Base-by-base conservation (phyloP, 2,888 invertebrate species). In the Agapostemon virescens region DNA sequence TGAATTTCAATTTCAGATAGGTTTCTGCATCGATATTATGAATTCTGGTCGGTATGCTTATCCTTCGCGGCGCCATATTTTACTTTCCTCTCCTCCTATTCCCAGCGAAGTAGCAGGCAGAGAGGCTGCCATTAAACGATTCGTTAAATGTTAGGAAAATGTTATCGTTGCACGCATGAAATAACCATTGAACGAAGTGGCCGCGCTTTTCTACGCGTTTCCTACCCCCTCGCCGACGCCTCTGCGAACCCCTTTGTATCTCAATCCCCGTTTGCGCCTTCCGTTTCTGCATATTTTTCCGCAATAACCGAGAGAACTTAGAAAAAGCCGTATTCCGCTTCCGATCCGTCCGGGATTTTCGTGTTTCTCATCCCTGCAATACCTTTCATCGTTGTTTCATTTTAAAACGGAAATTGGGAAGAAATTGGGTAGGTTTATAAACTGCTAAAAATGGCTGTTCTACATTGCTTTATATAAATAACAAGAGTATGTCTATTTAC, bases 61-160 rank as follows among this genome's bases (percentile, higher is more conserved):
- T 11, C 70, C 15, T 67, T 69, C 23, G 38, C 45, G 33, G 17
- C 26, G 33, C 42, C 61, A 26, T 26, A 55, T 69, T 67, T 42
- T 38, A 40, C 26, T 20, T 11, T n/a, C 23, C 13, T n/a, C 17
- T 42, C 17, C 17, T 23, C 20, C 49, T 17, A 13, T 33, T 15
- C 3, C 5, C 36, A 33, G 15, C 52, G 30, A 23, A n/a, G 40
- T 3, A 30, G 68, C 66, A 26, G 15, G 13, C n/a, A 42, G 45
- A 42, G 45, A 58, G 17, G 77, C 82, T 68, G 77, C 79, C 81
- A 84, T 88, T 87, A 86, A 42, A 70, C 61, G 61, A 70, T 70
- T 42, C 70, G 84, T 82, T 84, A 84, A 88, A 88, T 81, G 87
- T 83, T 84, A 85, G 79, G 78, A 85, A 86, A 88, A 86, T 83